These are phyloP conservation scores for Glandiceps talaboti DNA, from an alignment of 53 echinoderm and acorn worm genomes.

Conservation along the genomic window DNA sequence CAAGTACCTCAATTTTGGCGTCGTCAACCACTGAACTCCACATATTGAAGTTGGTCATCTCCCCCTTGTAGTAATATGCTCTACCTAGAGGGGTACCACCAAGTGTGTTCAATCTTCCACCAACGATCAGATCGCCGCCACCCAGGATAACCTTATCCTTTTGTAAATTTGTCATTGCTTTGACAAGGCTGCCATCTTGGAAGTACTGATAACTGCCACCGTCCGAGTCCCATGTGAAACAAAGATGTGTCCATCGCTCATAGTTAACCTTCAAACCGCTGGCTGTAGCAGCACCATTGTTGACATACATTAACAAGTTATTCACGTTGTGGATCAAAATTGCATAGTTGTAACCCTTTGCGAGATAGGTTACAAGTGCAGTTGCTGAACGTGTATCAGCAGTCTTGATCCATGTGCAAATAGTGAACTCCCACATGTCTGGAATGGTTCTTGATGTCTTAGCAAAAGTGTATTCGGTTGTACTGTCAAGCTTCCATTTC, in stretches of 20 bases:
- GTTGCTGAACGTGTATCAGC: background rate
- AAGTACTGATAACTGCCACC: background rate
- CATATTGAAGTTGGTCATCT: background rate
- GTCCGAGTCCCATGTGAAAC: background rate
- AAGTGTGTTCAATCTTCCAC: background rate
- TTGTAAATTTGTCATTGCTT: background rate
- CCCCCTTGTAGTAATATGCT: background rate
- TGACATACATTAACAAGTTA: background rate
- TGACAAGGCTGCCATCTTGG: background rate
- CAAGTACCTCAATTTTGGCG: background rate
- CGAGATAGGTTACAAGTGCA: background rate
- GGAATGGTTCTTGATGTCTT: background rate
- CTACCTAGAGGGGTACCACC: background rate
- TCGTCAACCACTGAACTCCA: background rate
- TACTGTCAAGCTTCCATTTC: background rate
- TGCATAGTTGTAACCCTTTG: background rate
- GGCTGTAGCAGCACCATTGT: background rate
- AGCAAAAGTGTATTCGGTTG: background rate
- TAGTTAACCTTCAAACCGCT: background rate
- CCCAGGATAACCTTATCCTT: background rate
- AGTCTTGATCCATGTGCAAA: background rate
- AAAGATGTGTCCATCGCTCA: background rate
- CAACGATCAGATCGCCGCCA: background rate
- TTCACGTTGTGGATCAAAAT: background rate
- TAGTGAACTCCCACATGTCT: background rate